phyloP scores from a whole-genome alignment of 2,113 vertebrate genomes.

The Eubucco bourcierii region DNA sequence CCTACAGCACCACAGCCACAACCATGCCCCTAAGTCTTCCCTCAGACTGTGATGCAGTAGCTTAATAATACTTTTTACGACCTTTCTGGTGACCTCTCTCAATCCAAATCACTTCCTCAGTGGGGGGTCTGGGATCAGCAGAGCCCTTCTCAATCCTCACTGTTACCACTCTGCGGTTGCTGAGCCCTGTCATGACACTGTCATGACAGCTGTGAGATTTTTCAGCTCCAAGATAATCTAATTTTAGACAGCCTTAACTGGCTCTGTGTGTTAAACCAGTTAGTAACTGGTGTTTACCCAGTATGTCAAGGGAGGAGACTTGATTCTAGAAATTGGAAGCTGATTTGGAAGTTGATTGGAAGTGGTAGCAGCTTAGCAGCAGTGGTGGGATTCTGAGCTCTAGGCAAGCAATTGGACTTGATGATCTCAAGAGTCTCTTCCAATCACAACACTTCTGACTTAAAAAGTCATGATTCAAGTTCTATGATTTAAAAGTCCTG shows the following conservation, averaged over 20 bases:
- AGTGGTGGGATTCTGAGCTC: too few species aligned
- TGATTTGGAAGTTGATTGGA: background rate
- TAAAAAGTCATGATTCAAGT: too few species aligned
- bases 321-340: background rate
- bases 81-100: background rate
- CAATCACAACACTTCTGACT: too few species aligned
- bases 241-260: background rate
- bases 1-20: background rate
- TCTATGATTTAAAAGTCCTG: background rate
- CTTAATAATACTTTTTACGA: background rate
- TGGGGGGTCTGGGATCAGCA: background rate
- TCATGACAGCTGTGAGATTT: rapidly evolving
- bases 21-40: background rate
- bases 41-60: background rate
- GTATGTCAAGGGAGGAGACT: background rate
- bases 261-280: background rate
- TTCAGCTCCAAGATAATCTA: background rate
- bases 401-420: too few species aligned
- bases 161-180: background rate
- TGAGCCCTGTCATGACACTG: background rate
- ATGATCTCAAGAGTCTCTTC: too few species aligned
- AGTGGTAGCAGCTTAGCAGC: too few species aligned
- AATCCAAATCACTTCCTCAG: background rate
- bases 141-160: background rate
- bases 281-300: background rate